Conservation (phyloP, 2,888 invertebrate species). For the Calameuta filiformis region DNA sequence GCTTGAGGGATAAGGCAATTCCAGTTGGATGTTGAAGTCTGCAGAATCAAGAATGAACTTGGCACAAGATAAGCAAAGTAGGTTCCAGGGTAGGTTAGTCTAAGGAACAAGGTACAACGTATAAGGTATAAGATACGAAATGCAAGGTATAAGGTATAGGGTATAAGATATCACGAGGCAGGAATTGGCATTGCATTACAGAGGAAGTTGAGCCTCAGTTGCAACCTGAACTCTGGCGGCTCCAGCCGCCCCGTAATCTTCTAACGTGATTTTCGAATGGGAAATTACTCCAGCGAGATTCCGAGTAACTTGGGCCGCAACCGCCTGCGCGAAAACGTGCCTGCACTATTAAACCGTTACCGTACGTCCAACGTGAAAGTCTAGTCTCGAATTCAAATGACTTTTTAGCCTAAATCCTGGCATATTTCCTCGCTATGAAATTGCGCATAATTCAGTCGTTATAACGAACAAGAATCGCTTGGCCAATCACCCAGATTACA, state of each 20-base stretch:
- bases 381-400: conserved; percentile 6
- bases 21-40: not conserved
- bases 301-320: not conserved
- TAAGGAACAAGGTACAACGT: no score
- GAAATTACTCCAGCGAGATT: conserved; percentile 16
- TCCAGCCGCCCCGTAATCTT: conserved; percentile 14
- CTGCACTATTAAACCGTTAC: conserved; percentile 20
- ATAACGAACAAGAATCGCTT: not conserved
- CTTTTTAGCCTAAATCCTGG: conserved; percentile 2
- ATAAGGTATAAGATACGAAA: no score
- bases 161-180: not conserved
- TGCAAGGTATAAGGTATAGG: not conserved
- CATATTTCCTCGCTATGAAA: not conserved
- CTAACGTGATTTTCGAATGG: conserved; percentile 20
- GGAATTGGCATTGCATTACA: not conserved
- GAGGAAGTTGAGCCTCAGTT: not conserved
- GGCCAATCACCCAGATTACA: not conserved
- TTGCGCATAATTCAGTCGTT: not conserved
- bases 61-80: not conserved
- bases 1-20: not conserved
- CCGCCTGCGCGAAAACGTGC: conserved; percentile 23
- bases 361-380: not conserved
- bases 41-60: not conserved
- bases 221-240: not conserved
- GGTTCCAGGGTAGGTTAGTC: not conserved